phyloP scores from a whole-genome alignment of 2,113 vertebrate genomes.

The Asarcornis scutulata region DNA sequence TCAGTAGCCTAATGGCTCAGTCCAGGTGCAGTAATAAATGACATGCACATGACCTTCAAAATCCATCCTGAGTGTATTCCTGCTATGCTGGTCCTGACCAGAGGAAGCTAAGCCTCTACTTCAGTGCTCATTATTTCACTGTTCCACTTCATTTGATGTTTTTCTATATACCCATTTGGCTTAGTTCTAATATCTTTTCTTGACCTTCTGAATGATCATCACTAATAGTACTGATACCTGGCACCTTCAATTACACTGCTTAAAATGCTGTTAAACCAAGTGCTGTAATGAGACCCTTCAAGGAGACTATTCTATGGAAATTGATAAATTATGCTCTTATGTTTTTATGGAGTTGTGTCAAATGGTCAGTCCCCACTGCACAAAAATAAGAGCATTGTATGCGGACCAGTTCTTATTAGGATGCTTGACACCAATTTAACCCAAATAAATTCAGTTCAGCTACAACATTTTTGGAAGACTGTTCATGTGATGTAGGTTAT shows the following conservation, averaged over 20 bases:
- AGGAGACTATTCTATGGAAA: neutral
- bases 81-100: neutral
- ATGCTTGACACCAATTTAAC: neutral
- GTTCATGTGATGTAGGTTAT: neutral
- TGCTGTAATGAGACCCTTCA: neutral
- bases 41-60: neutral
- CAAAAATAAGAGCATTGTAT: neutral
- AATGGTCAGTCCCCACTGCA: neutral
- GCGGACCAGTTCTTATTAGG: neutral
- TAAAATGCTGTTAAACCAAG: neutral
- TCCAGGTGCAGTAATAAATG: neutral
- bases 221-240: neutral
- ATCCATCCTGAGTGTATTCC: neutral
- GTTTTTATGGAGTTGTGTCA: neutral
- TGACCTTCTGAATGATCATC: neutral
- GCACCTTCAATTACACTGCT: neutral
- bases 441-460: neutral
- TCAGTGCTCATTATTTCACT: neutral
- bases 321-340: neutral
- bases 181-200: neutral
- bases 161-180: neutral
- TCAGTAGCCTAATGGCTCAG: neutral
- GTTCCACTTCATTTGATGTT: neutral
- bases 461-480: neutral
- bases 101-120: neutral